Evolutionary conservation across 2,888 invertebrate genomes (phyloP), one percentile per base, ranked within the genome.

Genomic region (Zygogramma bicolorata): DNA sequence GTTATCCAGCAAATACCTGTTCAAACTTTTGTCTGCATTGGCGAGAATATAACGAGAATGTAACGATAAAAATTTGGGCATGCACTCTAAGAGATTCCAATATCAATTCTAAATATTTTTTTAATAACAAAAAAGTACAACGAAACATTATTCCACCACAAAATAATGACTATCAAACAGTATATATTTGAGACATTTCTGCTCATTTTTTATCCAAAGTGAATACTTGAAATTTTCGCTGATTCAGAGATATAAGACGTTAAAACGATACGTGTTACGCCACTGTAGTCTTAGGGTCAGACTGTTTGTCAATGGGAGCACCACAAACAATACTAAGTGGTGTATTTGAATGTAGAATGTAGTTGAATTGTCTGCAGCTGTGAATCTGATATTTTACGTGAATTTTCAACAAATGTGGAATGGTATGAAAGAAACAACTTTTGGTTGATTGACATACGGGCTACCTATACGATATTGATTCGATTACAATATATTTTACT

Each of bases 281-380:
- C 40, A 20, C 65, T 53, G 65, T 15, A 6, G 22, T 49, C 31
- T 75, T 72, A 59, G 73, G 76, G 49, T 65, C 20, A 78, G 79
- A 79, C 75, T 80, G 80, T 79, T 76, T 77, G 77, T 79, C 78
- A 78, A 34, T 77, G 76, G 74, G 77, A 76, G 68, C 69, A 69
- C 68, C 63, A 22, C 73, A 69, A 80, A 81, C 80, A 81, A 81
- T 80, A 69, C 77, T 77, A 80, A 81, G 81, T 81, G 79, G 79
- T 80, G 77, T 79, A 77, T 79, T 75, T 76, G 75, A 74, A 75
- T 80, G 77, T 77, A 75, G 73, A 69, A 65, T 18, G 49, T 22
- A 31, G 60, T 57, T 65, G 72, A 74, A 77, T 78, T 81, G 77
- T 75, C 68, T 73, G 77, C 79, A 79, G 78, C 78, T 80, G 79